Evolutionary conservation across 2,113 vertebrate species (phyloP).

Genomic region (Baryphthengus martii): DNA sequence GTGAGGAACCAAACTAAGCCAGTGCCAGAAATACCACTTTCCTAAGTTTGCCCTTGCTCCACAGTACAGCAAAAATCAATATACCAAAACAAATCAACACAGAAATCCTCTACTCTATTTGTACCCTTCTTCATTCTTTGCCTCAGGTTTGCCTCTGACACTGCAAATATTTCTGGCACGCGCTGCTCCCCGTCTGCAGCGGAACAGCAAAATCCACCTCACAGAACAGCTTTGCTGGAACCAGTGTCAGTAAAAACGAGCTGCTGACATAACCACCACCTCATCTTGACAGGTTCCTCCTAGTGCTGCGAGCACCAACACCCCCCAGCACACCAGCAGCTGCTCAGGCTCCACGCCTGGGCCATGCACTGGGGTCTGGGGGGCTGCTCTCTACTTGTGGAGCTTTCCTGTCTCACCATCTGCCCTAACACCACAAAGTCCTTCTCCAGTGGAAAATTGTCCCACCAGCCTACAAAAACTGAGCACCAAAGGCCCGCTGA

Average conservation of each 20-base stretch:
- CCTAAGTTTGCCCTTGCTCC: constrained; percentile 10
- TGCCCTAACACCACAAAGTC: neutral
- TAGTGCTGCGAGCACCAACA: fast-evolving
- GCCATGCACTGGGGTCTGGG: fast-evolving
- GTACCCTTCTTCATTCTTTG: neutral
- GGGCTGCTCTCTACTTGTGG: fast-evolving
- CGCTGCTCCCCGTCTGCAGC: neutral
- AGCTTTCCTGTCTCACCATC: neutral
- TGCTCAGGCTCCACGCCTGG: neutral
- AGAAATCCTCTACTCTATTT: neutral
- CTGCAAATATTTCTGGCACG: neutral
- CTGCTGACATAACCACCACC: neutral
- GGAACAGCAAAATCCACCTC: neutral
- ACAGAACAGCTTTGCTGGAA: neutral
- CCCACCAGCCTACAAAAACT: fast-evolving
- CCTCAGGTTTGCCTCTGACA: neutral
- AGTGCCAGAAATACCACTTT: constrained; percentile 29
- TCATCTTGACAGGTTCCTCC: fast-evolving
- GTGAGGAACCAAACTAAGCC: constrained; percentile 14
- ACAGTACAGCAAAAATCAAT: constrained; percentile 8
- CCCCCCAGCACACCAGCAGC: neutral
- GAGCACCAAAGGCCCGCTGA: neutral
- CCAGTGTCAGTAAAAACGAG: fast-evolving
- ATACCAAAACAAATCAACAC: neutral
- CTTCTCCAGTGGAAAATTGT: fast-evolving